Percentiles rank a stretch among this genome's conserved stretches.
These are phyloP conservation scores for Thalpophila matura DNA, from an alignment of 2,888 invertebrate genomes.

Conservation along the genomic window DNA sequence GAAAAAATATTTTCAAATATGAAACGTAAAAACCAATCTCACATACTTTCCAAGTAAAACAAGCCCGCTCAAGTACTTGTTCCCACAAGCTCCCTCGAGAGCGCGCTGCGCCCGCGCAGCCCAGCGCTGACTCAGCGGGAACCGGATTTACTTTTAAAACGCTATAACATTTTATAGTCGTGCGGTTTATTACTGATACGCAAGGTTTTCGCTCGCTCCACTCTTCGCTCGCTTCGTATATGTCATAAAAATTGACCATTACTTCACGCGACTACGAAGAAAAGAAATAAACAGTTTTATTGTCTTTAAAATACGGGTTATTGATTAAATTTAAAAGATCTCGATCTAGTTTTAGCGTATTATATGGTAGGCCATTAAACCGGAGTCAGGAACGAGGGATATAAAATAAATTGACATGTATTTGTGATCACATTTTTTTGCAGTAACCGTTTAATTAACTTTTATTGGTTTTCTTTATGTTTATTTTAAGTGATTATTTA, in stretches of 20 bases:
- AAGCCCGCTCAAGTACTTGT: slow-evolving; percentile 5
- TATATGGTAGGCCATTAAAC: slow-evolving; percentile 30
- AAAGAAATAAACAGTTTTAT: slow-evolving; percentile 46
- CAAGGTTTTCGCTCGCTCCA: slow-evolving; percentile 52
- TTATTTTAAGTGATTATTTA: slow-evolving; percentile 17
- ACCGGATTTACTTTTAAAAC: slow-evolving; percentile 63
- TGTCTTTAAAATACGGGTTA: slow-evolving; percentile 35
- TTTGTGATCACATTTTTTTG: slow-evolving; percentile 18
- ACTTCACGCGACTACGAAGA: slow-evolving; percentile 49
- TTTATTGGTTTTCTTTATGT: slow-evolving; percentile 26
- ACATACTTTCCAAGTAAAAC: slow-evolving; percentile 21
- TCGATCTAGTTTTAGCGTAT: slow-evolving; percentile 33
- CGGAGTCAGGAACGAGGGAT: slow-evolving; percentile 2
- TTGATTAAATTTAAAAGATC: slow-evolving; percentile 47
- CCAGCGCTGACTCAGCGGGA: slow-evolving; percentile 48
- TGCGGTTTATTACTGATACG: slow-evolving; percentile 55
- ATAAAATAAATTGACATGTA: slow-evolving; percentile 23
- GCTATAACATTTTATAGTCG: slow-evolving; percentile 57
- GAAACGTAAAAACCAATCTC: slow-evolving; percentile 2
- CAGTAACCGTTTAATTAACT: slow-evolving; percentile 32
- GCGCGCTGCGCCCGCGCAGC: not conserved
- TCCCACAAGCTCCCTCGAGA: slow-evolving; percentile 27
- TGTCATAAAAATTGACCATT: slow-evolving; percentile 55
- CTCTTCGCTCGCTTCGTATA: slow-evolving; percentile 18
- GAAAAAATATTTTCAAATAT: not conserved